Percentiles rank a stretch among this genome's conserved stretches.
These are phyloP conservation scores for Caenorhabditis macrosperma DNA, from an alignment of 2,888 invertebrate species.

Conservation along the genomic window DNA sequence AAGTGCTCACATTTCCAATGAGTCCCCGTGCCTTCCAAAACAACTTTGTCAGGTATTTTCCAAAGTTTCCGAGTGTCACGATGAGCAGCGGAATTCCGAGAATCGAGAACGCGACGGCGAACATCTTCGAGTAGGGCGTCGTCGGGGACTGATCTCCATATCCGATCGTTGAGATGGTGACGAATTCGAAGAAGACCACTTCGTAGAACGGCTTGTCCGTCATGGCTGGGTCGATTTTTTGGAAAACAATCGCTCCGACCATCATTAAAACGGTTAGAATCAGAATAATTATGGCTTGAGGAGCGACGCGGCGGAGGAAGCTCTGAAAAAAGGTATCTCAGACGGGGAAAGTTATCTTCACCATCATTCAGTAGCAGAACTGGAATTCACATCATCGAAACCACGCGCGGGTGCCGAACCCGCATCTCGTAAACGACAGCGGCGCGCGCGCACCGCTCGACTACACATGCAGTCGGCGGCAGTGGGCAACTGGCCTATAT, in stretches of 20 bases:
- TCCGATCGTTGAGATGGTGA: constrained; percentile 67
- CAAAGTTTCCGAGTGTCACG: constrained; percentile 65
- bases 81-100: constrained; percentile 65
- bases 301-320: constrained; percentile 42
- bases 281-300: constrained; percentile 54
- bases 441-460: constrained; percentile 45
- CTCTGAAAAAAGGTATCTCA: constrained; percentile 55
- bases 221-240: constrained; percentile 51
- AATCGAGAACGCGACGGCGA: constrained; percentile 66
- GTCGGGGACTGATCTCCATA: constrained; percentile 72
- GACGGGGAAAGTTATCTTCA: constrained; percentile 59
- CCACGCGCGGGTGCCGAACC: constrained; percentile 40
- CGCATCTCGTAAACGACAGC: constrained; percentile 10
- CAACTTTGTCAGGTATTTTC: constrained; percentile 55
- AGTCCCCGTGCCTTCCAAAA: constrained; percentile 47
- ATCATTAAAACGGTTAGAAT: constrained; percentile 34
- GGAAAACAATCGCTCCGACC: constrained; percentile 55
- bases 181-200: constrained; percentile 66
- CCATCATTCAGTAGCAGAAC: constrained; percentile 61
- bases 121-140: constrained; percentile 56
- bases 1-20: neutral
- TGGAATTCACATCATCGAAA: constrained; percentile 51
- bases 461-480: constrained; percentile 27
- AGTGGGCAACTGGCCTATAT: neutral
- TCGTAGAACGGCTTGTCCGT: constrained; percentile 50